Evolutionary conservation across 2,113 vertebrate species (phyloP).

Genomic region (Corapipo altera): DNA sequence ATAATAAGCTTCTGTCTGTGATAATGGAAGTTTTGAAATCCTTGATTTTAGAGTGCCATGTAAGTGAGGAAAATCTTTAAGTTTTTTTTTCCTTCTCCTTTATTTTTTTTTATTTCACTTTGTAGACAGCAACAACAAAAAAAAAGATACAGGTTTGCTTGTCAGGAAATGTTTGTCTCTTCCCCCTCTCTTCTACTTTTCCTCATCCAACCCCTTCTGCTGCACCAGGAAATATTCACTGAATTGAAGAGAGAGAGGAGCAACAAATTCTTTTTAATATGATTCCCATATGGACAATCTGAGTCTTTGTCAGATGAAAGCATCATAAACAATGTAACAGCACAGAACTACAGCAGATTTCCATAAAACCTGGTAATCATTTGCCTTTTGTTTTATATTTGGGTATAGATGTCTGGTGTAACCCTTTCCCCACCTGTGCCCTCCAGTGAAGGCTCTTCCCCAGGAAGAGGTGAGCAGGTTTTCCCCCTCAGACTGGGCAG

Average conservation of each 20-base stretch:
- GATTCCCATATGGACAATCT: neutral
- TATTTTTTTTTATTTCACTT: neutral
- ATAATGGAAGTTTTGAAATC: slow-evolving; percentile 57
- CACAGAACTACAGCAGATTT: neutral
- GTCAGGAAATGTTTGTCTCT: neutral
- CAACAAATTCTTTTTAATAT: neutral
- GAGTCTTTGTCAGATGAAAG: neutral
- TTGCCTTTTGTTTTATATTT: too few species aligned
- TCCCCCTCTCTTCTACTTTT: neutral
- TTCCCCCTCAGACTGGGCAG: too few species aligned
- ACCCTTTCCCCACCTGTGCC: too few species aligned
- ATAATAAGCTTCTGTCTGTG: slow-evolving; percentile 63
- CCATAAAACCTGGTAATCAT: too few species aligned
- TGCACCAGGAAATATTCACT: neutral
- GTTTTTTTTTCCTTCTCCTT: neutral
- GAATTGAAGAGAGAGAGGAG: neutral
- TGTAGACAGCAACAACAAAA: neutral
- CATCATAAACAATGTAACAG: neutral
- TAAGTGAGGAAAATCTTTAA: neutral
- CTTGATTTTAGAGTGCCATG: neutral
- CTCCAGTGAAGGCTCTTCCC: too few species aligned
- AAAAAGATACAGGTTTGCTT: neutral
- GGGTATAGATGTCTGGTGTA: too few species aligned
- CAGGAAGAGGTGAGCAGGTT: too few species aligned
- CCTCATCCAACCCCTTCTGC: neutral